Percentiles rank a stretch among this genome's conserved stretches.
Conservation (phyloP, 2,113 vertebrate species). For the Hippocampus zosterae region DNA sequence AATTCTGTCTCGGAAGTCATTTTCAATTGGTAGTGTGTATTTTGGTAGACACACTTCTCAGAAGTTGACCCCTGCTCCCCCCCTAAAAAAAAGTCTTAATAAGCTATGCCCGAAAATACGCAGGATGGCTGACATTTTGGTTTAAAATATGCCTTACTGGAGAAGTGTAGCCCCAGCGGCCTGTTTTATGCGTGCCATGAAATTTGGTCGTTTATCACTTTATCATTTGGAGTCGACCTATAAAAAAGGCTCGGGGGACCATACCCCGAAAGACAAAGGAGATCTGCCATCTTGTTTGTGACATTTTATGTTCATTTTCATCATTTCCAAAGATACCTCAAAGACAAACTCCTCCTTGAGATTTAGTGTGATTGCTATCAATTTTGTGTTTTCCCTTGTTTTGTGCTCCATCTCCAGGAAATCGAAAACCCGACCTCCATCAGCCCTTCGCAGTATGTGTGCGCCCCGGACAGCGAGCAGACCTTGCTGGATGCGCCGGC, state of each 20-base stretch:
- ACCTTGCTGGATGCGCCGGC: constrained; percentile 87
- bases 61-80: neutral
- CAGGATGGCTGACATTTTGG: too few species aligned
- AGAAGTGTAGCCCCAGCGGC: too few species aligned
- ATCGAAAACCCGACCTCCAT: constrained; percentile 78
- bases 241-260: too few species aligned
- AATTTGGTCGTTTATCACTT: too few species aligned
- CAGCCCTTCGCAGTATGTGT: constrained; percentile 88
- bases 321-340: too few species aligned
- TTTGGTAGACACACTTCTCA: neutral
- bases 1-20: neutral
- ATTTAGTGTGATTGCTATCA: too few species aligned
- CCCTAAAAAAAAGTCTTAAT: neutral
- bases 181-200: neutral
- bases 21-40: neutral
- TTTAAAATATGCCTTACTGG: too few species aligned
- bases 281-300: too few species aligned
- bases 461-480: constrained; percentile 95
- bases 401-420: constrained; percentile 66
- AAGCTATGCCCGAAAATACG: neutral
- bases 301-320: too few species aligned
- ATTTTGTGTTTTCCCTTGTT: neutral
- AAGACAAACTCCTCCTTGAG: too few species aligned
- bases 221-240: too few species aligned
- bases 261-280: too few species aligned